These are phyloP conservation scores for Sebastes fasciatus DNA, from an alignment of 2,113 vertebrate genomes.

Conservation along the genomic window DNA sequence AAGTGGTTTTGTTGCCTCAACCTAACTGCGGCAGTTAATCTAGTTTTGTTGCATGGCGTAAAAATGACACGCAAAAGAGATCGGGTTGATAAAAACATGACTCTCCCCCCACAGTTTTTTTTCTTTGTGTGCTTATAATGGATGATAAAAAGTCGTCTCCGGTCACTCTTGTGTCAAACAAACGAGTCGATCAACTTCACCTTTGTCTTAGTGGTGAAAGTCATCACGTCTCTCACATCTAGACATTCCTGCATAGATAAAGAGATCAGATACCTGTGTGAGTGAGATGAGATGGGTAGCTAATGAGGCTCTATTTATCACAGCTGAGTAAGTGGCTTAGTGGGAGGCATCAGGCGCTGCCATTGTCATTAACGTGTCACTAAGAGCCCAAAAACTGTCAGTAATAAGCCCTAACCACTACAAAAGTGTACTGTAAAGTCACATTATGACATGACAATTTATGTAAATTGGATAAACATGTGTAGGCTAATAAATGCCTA, in stretches of 20 bases:
- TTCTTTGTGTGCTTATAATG: not conserved
- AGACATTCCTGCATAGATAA: slow-evolving; percentile 51
- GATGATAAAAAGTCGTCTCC: not conserved
- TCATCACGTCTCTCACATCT: not conserved
- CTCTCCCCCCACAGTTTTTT: not conserved
- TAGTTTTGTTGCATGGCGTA: too few relatives aligned
- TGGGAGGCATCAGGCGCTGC: not conserved
- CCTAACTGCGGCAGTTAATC: too few relatives aligned
- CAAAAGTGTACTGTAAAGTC: not conserved
- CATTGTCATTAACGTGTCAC: not conserved
- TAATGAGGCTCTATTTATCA: slow-evolving; percentile 3
- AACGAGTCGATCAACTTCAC: slow-evolving; percentile 33
- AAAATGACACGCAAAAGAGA: too few relatives aligned
- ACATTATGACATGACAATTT: not conserved
- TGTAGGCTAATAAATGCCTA: not conserved
- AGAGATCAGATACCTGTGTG: not conserved
- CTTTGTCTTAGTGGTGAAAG: slow-evolving; percentile 42
- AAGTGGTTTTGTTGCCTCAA: too few relatives aligned
- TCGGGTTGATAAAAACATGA: not conserved
- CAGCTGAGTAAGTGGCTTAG: not conserved
- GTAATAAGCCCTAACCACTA: not conserved
- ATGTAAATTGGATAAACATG: not conserved
- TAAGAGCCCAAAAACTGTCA: not conserved
- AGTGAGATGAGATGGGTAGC: not conserved
- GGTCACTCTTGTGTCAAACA: slow-evolving; percentile 23